These are phyloP conservation scores for Hipparchia sbordonii DNA, from an alignment of 2,888 invertebrate genomes.

Conservation along the genomic window DNA sequence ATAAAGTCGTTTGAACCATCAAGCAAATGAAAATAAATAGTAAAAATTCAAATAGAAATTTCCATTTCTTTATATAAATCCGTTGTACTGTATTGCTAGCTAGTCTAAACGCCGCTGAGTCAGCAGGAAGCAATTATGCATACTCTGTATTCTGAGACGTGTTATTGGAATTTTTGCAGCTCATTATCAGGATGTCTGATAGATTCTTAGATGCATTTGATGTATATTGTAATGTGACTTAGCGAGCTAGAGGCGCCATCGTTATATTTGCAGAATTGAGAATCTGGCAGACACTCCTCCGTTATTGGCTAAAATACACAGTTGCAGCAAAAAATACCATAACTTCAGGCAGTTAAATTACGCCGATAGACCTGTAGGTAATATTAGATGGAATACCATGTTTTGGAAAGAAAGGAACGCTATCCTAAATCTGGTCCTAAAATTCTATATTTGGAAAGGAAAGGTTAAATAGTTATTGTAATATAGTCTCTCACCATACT, in stretches of 20 bases:
- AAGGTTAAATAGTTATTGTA: too few relatives aligned
- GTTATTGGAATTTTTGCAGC: conserved; percentile 28
- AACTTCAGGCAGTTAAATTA: background rate
- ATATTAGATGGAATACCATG: too few relatives aligned
- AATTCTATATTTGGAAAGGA: too few relatives aligned
- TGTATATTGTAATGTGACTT: conserved; percentile 10
- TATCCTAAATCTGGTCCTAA: too few relatives aligned
- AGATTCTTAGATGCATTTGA: conserved; percentile 13
- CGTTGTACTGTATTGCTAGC: background rate
- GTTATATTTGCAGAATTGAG: background rate
- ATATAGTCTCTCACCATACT: too few relatives aligned
- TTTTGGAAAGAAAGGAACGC: too few relatives aligned
- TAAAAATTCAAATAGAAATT: too few relatives aligned
- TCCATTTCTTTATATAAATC: background rate
- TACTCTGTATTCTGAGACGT: conserved; percentile 22
- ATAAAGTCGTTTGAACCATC: too few relatives aligned
- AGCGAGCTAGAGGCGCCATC: conserved; percentile 8
- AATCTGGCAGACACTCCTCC: too few relatives aligned
- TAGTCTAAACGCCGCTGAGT: conserved; percentile 24
- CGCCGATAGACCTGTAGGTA: too few relatives aligned
- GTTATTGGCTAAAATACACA: too few relatives aligned
- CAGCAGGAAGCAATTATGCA: conserved; percentile 37
- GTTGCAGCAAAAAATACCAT: background rate
- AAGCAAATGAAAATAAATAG: too few relatives aligned
- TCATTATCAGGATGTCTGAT: conserved; percentile 13